A percentile compares a stretch with the other conserved stretches of the same genome.
phyloP scores from a whole-genome alignment of 1,140 invertebrate genomes.

The Drosophila pectinifera region DNA sequence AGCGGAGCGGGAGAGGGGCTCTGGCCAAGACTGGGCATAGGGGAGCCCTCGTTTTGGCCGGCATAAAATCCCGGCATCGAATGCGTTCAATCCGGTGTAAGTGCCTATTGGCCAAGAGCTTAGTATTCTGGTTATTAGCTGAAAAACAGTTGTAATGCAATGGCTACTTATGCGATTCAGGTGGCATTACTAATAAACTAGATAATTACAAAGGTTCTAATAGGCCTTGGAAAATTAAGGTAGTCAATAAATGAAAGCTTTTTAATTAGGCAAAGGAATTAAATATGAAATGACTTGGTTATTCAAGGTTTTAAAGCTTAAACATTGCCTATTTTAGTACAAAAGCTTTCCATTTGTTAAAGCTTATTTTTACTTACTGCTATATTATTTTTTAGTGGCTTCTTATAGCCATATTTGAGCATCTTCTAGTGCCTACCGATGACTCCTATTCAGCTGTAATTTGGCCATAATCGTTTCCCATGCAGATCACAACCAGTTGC shows the following conservation, averaged over 20 bases:
- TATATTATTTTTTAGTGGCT: neutral
- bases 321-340: no score
- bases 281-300: no score
- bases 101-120: slow-evolving; percentile 8
- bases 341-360: neutral
- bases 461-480: slow-evolving; percentile 29
- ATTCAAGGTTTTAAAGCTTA: no score
- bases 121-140: slow-evolving; percentile 5
- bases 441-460: slow-evolving; percentile 2
- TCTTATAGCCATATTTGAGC: neutral
- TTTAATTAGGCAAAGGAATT: no score
- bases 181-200: neutral
- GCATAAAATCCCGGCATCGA: slow-evolving; percentile 6
- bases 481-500: slow-evolving; percentile 8
- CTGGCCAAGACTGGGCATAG: neutral
- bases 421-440: neutral
- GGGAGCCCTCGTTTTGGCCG: slow-evolving; percentile 18
- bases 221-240: no score
- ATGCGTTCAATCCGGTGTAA: slow-evolving; percentile 19
- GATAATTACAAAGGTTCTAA: neutral
- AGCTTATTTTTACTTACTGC: neutral
- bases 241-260: no score
- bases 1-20: neutral
- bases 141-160: slow-evolving; percentile 10
- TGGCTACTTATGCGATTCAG: neutral